These are phyloP conservation scores for Premnoplex brunnescens DNA, from an alignment of 2,797 vertebrate species.

Conservation along the genomic window DNA sequence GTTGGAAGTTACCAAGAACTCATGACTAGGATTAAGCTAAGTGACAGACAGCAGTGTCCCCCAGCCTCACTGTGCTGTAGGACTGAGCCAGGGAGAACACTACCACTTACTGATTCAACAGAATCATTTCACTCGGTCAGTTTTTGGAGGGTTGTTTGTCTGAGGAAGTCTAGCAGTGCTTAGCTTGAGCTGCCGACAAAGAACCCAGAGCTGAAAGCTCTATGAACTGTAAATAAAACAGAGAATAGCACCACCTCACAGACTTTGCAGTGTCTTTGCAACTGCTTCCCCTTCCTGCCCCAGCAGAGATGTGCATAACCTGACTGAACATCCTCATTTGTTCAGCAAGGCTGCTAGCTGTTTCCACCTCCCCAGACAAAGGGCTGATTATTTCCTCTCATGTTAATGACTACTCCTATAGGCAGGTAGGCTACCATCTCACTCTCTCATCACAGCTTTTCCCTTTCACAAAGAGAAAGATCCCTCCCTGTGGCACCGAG, in stretches of 20 bases:
- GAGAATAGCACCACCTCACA: neutral
- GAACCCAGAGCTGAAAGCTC: neutral
- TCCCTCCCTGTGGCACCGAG: neutral
- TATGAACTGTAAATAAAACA: neutral
- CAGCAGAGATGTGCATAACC: neutral
- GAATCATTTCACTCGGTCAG: neutral
- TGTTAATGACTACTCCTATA: neutral
- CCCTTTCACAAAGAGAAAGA: neutral
- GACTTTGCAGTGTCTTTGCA: neutral
- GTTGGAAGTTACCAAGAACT: neutral
- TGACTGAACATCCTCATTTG: neutral
- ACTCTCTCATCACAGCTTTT: neutral
- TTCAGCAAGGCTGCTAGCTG: neutral
- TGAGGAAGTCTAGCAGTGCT: neutral
- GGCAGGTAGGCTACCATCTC: neutral
- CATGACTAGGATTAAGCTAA: neutral
- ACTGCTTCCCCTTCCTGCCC: neutral
- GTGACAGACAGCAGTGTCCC: neutral
- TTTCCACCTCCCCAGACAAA: neutral
- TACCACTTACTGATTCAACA: neutral
- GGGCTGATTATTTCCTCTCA: conserved; percentile 15
- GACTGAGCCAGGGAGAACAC: neutral
- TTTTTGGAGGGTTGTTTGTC: neutral
- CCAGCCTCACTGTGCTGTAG: neutral
- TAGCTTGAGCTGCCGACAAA: neutral